phyloP scores from a whole-genome alignment of 30 jellyfish, hydroid and myxozoan species.

The Aurelia coerulea region DNA sequence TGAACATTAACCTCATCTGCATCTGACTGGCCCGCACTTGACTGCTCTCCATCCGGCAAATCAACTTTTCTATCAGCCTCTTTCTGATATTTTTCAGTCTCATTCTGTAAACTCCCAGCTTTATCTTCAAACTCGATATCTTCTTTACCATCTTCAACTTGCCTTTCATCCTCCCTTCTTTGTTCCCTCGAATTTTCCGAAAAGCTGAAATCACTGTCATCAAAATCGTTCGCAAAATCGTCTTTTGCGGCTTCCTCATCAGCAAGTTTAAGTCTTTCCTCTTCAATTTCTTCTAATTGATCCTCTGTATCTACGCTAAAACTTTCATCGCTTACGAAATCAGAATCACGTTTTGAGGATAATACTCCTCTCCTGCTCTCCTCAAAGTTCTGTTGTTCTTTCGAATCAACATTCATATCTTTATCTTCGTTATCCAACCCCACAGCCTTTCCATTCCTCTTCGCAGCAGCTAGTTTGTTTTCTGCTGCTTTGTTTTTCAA shows the following conservation, averaged over 20 bases:
- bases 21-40: background rate
- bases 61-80: too few species aligned
- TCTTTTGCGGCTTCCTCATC: slow-evolving; percentile 36
- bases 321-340: slow-evolving; percentile 68
- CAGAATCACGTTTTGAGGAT: slow-evolving; percentile 35
- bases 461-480: background rate
- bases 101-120: too few species aligned
- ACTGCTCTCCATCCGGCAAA: too few species aligned
- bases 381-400: background rate
- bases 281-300: slow-evolving; percentile 61
- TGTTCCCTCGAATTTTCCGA: slow-evolving; percentile 23
- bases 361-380: slow-evolving; percentile 5
- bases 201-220: slow-evolving; percentile 55
- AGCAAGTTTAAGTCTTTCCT: slow-evolving; percentile 21
- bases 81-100: too few species aligned
- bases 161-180: too few species aligned
- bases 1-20: too few species aligned
- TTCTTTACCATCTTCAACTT: too few species aligned
- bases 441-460: background rate
- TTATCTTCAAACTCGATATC: too few species aligned
- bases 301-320: slow-evolving; percentile 67
- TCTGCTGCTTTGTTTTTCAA: slow-evolving; percentile 6
- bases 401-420: background rate
- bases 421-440: background rate
- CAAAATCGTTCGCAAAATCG: slow-evolving; percentile 25